Evolutionary conservation across 2,113 vertebrate species (phyloP), one percentile per base, ranked within the genome.

Genomic region (Bubo scandiacus): DNA sequence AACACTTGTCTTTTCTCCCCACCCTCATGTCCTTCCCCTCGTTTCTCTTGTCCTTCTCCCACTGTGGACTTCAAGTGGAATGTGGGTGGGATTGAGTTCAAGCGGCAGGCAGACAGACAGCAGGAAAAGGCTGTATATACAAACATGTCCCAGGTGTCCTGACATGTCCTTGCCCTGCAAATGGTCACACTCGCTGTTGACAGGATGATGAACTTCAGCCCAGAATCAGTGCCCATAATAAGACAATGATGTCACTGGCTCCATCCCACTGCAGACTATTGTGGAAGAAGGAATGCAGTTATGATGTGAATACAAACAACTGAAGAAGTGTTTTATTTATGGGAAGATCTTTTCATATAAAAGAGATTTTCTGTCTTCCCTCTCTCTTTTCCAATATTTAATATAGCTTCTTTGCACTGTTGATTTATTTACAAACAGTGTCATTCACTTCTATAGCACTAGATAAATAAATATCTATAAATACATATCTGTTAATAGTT

Each of bases 61-160:
- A 15, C 51, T 68, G 68, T 61, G 58, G 81, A 72, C n/a, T 87
- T 51, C 20, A 57, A 59, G 38, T 20, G 58, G 68, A 58, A 79
- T 80, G 75, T 81, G 67, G 45, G 57, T 87, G 80, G 68, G 49
- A 95, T 57, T 70, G 34, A 84, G 6, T 45, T 89, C 42, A 82
- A 55, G 40, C 9, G 3, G 45, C 57, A 84, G 52, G 47, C 70
- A 79, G 91, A 79, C 30, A 85, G 96, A 67, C 19, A 49, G 54
- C 83, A 81, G 81, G 96, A 97, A 98, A 97, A 95, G 66, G 43
- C 81, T 96, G 91, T 87, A 55, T 97, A 95, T 40, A 95, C 71
- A 91, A 91, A 67, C 65, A 22, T 82, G 62, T 91, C 79, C 87
- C 96, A 71, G 38, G 86, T 96, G 96, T 86, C 81, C 73, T 92